phyloP scores from a whole-genome alignment of 92 coral and sea anemone genomes.

The Parazoanthus atlanticus region DNA sequence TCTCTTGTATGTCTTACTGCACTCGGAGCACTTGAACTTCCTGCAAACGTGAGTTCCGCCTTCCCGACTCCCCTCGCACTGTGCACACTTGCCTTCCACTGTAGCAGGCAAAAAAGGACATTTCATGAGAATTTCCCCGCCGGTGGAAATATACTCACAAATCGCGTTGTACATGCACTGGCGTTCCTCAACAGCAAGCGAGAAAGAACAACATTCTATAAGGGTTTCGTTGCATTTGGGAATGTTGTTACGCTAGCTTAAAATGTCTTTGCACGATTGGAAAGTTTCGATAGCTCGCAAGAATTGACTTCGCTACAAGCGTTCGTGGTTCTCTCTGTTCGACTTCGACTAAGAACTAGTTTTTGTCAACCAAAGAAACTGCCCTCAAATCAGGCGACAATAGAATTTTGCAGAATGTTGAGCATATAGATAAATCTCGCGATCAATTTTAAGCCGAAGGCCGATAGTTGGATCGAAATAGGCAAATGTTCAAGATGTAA shows the following conservation, averaged over 20 bases:
- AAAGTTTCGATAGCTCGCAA: background rate
- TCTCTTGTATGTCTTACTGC: slow-evolving; percentile 13
- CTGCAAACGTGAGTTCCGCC: slow-evolving; percentile 16
- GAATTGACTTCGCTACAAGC: slow-evolving; percentile 10
- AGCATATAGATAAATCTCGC: background rate
- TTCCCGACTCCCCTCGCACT: slow-evolving; percentile 1
- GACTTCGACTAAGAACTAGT: background rate
- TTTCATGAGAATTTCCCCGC: background rate
- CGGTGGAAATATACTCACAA: no score
- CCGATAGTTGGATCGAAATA: background rate
- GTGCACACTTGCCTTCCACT: background rate
- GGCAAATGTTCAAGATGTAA: background rate
- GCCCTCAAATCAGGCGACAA: background rate
- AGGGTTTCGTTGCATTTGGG: background rate
- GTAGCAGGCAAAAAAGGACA: background rate
- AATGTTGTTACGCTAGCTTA: background rate
- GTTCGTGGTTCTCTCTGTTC: background rate
- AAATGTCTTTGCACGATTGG: background rate
- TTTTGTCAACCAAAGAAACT: no score
- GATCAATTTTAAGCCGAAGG: background rate
- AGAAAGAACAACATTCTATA: no score
- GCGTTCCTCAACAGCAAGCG: no score
- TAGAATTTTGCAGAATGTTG: background rate
- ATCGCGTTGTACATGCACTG: background rate
- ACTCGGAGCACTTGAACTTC: slow-evolving; percentile 3